Conservation (phyloP, 2,888 invertebrate species). For the Volucella bombylans region DNA sequence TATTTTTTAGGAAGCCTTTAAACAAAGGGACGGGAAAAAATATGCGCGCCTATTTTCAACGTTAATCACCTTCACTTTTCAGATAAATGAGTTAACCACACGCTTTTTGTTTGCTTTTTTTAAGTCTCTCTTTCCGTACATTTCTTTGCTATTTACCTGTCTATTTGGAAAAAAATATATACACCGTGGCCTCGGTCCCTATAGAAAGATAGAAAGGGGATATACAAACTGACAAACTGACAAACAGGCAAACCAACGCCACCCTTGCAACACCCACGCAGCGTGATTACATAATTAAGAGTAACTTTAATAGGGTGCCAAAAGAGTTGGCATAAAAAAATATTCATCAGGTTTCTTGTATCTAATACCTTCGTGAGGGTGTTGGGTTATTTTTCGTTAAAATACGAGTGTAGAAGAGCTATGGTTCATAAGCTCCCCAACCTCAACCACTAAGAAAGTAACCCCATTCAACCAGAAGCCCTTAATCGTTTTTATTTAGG, state of each 20-base stretch:
- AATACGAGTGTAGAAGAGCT: background rate
- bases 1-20: background rate
- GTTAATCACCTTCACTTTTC: slow-evolving; percentile 51
- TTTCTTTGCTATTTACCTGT: background rate
- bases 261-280: slow-evolving; percentile 28
- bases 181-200: slow-evolving; percentile 6
- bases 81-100: slow-evolving; percentile 61
- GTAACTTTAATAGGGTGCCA: slow-evolving; percentile 66
- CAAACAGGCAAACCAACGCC: background rate
- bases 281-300: slow-evolving; percentile 65
- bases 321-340: slow-evolving; percentile 63
- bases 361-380: slow-evolving; percentile 15
- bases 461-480: slow-evolving; percentile 22
- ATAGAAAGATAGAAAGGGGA: slow-evolving; percentile 16
- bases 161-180: slow-evolving; percentile 42
- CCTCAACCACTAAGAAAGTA: background rate
- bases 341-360: slow-evolving; percentile 57
- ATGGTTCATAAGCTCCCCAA: background rate
- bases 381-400: slow-evolving; percentile 15
- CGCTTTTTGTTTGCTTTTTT: slow-evolving; percentile 42
- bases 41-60: slow-evolving; percentile 31
- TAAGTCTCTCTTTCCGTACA: slow-evolving; percentile 3
- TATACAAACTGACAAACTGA: slow-evolving; percentile 30
- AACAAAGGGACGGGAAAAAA: slow-evolving; percentile 29
- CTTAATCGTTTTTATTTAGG: slow-evolving; percentile 33